Base-by-base conservation (phyloP, 2,888 invertebrate species). In the Romanomermis culicivorax region DNA sequence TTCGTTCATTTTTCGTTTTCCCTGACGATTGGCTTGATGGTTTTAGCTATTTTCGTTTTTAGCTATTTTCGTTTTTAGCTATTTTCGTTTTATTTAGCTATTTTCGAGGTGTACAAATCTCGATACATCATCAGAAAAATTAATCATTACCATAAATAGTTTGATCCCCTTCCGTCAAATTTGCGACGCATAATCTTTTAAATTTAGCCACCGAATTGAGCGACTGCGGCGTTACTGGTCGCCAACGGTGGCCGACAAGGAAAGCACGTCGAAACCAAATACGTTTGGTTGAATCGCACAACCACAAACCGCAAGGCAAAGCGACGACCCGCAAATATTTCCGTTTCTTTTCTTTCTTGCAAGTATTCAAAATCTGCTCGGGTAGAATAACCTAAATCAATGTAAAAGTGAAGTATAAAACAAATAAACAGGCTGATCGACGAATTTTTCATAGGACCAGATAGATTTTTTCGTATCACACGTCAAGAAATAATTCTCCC, bases 181-280 rank as follows among this genome's bases (percentile, higher is more conserved):
- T 36, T 36, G 36, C 7, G 23, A 23, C 45, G 4, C 17, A 45
- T n/a, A 45, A 7, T n/a, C 23, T 11, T n/a, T 23, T 11, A 23
- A 45, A 45, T 23, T 45, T 23, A 23, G 45, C 11, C 45, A 45
- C 45, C 7, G 45, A 45, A 23, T 45, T 23, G 51, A 50, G 27
- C 20, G 7, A 29, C 47, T 36, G 50, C 51, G 7, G 54, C 42
- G 53, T 49, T 25, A 29, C 20, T 3, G n/a, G 52, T 17, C n/a
- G 17, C 52, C 52, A 52, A 14, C 42, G 52, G 23, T 52, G 52
- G 14, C 52, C 52, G 30, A 25, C 14, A 11, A 52, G 17, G 17
- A 14, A 52, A 4, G 42, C 36, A 14, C 36, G 29, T 17, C 45
- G 23, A 23, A n/a, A 45, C 17, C 23, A 45, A 23, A 45, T 11